Evolutionary conservation across 2,113 vertebrate genomes (phyloP), one percentile per base, ranked within the genome.

Genomic region (Phoenicopterus ruber): DNA sequence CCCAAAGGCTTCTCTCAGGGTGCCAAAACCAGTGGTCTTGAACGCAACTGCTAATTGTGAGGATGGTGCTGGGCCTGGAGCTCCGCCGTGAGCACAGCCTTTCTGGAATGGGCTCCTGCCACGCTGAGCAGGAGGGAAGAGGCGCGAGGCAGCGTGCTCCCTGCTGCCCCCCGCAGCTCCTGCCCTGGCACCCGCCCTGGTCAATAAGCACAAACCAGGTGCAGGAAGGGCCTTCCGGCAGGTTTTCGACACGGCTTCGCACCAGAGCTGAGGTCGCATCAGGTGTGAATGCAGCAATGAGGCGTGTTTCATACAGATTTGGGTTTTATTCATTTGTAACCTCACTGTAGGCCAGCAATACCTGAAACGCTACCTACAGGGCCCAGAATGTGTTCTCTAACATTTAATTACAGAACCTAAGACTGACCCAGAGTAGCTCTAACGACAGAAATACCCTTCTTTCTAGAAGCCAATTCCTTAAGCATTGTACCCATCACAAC

Each of bases 221-320:
- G 47, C 55, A 55, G 61, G 47, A 58, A n/a, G 57, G 52, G 50
- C 6, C 18, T 61, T 57, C 31, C 71, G 59, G 26, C 34, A 87
- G 14, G 13, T 26, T 66, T 52, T 26, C 62, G 59, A 2, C 34
- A n/a, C 11, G 83, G 72, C 76, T 82, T 18, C 4, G 2, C 76
- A 40, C 38, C 62, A 59, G 29, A 74, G 52, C 62, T 34, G 49
- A 61, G 54, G 4, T n/a, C 34, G 26, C 15, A 0, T 12, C 18
- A 44, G 21, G 58, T 44, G 54, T 42, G 73, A 54, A n/a, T 13
- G 17, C 40, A 73, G 22, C 38, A 66, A 17, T 1, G 3, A 50
- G 18, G 21, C 0, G 0, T 42, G 42, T 57, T 91, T 49, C 52
- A 19, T 31, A 44, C 4, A n/a, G 34, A 15, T 4, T n/a, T 11